These are phyloP conservation scores for Rhinolophus sinicus DNA, from an alignment of 2,113 vertebrate genomes.

Conservation along the genomic window DNA sequence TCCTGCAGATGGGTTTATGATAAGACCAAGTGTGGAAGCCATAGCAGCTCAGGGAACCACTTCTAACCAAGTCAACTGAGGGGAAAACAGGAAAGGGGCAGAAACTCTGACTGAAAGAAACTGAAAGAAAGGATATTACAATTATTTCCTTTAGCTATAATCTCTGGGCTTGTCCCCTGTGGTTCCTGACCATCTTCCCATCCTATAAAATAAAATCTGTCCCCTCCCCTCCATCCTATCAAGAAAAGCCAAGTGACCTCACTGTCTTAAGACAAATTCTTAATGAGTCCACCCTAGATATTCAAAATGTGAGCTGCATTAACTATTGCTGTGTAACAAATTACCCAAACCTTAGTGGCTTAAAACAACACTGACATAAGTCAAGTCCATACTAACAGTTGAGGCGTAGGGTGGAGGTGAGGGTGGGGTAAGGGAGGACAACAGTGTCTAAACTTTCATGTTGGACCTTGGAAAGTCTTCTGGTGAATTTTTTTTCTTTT, in stretches of 20 bases:
- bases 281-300: not conserved
- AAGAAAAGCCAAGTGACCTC: not conserved
- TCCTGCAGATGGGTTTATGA: not conserved
- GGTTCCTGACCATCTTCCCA: not conserved
- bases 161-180: not conserved
- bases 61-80: not conserved
- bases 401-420: not conserved
- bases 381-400: not conserved
- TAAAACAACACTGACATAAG: not conserved
- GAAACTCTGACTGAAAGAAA: not conserved
- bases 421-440: not conserved
- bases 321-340: not conserved
- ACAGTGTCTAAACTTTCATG: not conserved
- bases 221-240: not conserved
- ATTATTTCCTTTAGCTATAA: not conserved
- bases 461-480: not conserved
- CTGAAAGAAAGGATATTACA: not conserved
- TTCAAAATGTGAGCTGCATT: not conserved
- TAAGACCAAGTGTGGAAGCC: not conserved
- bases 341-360: not conserved
- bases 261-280: not conserved
- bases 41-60: not conserved
- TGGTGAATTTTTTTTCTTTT: not conserved
- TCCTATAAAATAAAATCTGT: constrained; percentile 22
- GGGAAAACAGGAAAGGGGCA: not conserved